These are phyloP conservation scores for Lasioglossum vierecki DNA, from an alignment of 2,888 invertebrate species.

Conservation along the genomic window DNA sequence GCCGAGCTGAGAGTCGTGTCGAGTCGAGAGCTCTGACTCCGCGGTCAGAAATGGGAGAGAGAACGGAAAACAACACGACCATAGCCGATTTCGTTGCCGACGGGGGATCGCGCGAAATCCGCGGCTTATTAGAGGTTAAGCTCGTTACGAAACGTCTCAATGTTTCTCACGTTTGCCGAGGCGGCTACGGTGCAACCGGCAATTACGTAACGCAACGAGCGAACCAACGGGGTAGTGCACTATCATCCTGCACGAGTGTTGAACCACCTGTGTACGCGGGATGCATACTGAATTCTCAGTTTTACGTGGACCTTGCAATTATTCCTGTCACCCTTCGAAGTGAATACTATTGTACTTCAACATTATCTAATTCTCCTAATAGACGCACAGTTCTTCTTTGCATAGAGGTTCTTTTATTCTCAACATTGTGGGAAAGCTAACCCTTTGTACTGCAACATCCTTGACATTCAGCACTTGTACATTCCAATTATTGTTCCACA, in stretches of 20 bases:
- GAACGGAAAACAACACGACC: conserved; percentile 7
- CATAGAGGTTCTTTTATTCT: no score
- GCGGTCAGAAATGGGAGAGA: conserved; percentile 3
- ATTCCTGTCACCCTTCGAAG: neutral
- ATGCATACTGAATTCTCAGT: neutral
- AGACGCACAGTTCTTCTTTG: no score
- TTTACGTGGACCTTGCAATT: neutral
- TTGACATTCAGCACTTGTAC: neutral
- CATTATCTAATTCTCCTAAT: no score
- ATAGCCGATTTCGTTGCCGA: conserved; percentile 28
- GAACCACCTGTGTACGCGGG: neutral
- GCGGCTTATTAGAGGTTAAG: conserved; percentile 48
- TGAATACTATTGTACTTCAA: no score
- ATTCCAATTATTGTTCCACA: neutral
- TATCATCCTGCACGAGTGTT: neutral
- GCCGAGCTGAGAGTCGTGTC: neutral
- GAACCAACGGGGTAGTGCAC: neutral
- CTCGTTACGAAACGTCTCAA: conserved; percentile 44
- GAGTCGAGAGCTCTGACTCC: neutral
- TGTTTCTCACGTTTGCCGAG: conserved; percentile 56
- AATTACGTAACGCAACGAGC: conserved; percentile 62
- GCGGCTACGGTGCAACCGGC: conserved; percentile 45
- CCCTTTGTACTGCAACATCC: no score
- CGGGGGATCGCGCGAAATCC: conserved; percentile 35
- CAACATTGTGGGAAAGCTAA: no score